These are phyloP conservation scores for Ganaspis brasiliensis DNA, from an alignment of 2,888 invertebrate genomes.

Conservation along the genomic window DNA sequence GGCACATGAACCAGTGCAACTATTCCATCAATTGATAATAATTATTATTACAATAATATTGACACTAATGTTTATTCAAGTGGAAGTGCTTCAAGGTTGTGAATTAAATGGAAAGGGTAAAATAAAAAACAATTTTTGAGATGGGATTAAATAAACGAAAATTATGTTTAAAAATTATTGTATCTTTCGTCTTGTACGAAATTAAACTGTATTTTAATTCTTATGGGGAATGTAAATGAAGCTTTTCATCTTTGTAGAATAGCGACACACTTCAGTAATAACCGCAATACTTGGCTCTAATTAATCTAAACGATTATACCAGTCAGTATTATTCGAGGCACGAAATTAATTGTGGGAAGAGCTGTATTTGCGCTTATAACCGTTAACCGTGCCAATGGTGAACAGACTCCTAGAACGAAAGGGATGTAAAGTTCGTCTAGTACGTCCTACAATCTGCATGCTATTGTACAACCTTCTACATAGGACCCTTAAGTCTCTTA, in stretches of 20 bases:
- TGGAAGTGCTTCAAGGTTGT: too few species aligned
- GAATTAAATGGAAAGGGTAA: too few species aligned
- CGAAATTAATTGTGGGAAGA: slow-evolving; percentile 72
- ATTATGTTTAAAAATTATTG: too few species aligned
- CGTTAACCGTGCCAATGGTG: slow-evolving; percentile 33
- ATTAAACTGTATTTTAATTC: too few species aligned
- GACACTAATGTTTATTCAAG: too few species aligned
- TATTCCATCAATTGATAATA: too few species aligned
- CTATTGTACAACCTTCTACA: slow-evolving; percentile 8
- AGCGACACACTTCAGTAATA: slow-evolving; percentile 60
- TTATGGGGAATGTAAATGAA: too few species aligned
- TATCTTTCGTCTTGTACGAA: too few species aligned
- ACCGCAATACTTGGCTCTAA: slow-evolving; percentile 70
- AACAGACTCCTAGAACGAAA: slow-evolving; percentile 24
- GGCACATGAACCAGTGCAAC: too few species aligned
- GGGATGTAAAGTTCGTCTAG: slow-evolving; percentile 39
- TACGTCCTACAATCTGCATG: slow-evolving; percentile 35
- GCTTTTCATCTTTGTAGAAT: not conserved
- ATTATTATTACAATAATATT: too few species aligned
- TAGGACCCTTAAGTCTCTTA: slow-evolving; percentile 27
- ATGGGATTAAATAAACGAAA: too few species aligned
- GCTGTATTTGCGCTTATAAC: slow-evolving; percentile 32
- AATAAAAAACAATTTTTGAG: too few species aligned
- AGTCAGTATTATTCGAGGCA: slow-evolving; percentile 72
- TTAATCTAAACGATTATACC: slow-evolving; percentile 77